Evolutionary conservation across 2,888 invertebrate genomes (phyloP), one percentile per base, ranked within the genome.

Genomic region (Andrena marginata): DNA sequence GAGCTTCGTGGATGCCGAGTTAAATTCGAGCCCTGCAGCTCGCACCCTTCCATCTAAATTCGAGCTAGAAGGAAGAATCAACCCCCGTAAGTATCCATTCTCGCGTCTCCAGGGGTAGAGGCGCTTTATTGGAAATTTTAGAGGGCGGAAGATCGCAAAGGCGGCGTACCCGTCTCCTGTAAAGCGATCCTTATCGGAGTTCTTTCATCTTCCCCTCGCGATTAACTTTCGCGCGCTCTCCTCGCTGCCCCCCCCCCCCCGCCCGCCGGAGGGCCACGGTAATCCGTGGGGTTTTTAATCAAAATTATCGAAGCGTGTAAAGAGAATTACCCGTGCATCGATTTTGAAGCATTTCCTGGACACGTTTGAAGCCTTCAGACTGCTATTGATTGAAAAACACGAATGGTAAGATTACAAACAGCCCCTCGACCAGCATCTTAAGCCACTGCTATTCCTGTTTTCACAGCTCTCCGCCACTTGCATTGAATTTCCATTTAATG

Each of bases 171-270:
- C 23, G 54, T 23, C 56, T 29, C 8, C n/a, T 35, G 35, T 26
- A 54, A 72, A 62, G 33, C 54, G 72, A 72, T 72, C 51, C 63
- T 72, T 63, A 63, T 33, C 51, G 35, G n/a, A 35, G 16, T 33
- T 33, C 72, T 54, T 72, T 60, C 49, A 68, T 75, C 68, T 59
- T 23, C 56, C 23, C 48, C 26, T 7, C 60, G 23, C 60, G 75
- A 68, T 68, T 68, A 60, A 62, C 68, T 68, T 60, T 60, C 59
- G 33, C 10, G 49, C 60, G 5, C 33, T 29, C 48, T 31, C 31
- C 31, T 23, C 10, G 2, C 3, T 2, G 23, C 5, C 10, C 10
- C 23, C 63, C 13, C 23, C 20, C 5, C 10, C 10, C 23, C 63
- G 23, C 23, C 20, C 23, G 26, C 42, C 5, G 16, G 16, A 31